Percentiles rank a stretch among this genome's conserved stretches.
Conservation (phyloP, 2,888 invertebrate species). For the Cheilosia grossa region DNA sequence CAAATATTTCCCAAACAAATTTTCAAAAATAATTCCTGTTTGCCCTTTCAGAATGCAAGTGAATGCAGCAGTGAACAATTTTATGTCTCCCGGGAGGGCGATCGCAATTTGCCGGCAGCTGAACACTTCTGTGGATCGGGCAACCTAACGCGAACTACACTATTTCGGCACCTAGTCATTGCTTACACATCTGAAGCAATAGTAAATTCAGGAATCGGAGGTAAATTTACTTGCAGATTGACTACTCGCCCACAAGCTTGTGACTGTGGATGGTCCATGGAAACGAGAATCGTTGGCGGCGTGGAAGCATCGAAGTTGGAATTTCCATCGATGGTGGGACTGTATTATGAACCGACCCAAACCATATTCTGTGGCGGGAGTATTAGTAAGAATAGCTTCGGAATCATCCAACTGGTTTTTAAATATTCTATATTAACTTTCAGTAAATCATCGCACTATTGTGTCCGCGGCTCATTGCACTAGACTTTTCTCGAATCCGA, state of each 20-base stretch:
- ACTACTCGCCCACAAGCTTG: slow-evolving; percentile 77
- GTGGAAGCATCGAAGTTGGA: slow-evolving; percentile 84
- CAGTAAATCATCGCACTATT: slow-evolving; percentile 81
- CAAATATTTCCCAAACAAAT: no score
- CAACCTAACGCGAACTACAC: slow-evolving; percentile 75
- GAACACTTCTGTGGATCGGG: slow-evolving; percentile 80
- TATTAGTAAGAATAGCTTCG: slow-evolving; percentile 80
- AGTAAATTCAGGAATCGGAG: slow-evolving; percentile 75
- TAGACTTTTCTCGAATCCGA: slow-evolving; percentile 73
- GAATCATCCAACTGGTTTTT: not conserved
- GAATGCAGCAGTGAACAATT: slow-evolving; percentile 79
- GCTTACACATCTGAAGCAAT: slow-evolving; percentile 76
- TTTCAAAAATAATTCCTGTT: not conserved
- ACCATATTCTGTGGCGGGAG: slow-evolving; percentile 83
- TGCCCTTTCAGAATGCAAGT: slow-evolving; percentile 2
- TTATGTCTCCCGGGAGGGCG: slow-evolving; percentile 80
- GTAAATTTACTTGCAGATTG: slow-evolving; percentile 78
- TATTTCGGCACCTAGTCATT: slow-evolving; percentile 77
- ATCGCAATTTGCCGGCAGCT: slow-evolving; percentile 77
- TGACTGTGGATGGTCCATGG: slow-evolving; percentile 81
- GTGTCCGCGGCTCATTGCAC: slow-evolving; percentile 85
- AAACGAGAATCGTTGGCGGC: slow-evolving; percentile 85
- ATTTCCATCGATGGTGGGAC: slow-evolving; percentile 85
- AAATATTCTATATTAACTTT: not conserved
- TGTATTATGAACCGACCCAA: slow-evolving; percentile 80